These are phyloP conservation scores for Bradypodion pumilum DNA, from an alignment of 2,797 vertebrate genomes.

Conservation along the genomic window DNA sequence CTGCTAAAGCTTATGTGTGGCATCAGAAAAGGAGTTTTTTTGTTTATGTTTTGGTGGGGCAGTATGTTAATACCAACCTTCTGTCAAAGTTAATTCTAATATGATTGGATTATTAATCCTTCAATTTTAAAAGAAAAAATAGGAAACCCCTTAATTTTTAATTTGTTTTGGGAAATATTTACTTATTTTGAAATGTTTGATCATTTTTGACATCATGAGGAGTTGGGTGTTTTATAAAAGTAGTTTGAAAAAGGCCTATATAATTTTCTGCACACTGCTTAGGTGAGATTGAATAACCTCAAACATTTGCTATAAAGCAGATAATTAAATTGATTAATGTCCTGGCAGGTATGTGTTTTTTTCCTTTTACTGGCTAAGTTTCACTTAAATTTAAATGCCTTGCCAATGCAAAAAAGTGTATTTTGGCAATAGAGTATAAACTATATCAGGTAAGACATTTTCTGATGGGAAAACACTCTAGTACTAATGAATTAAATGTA, in stretches of 20 bases:
- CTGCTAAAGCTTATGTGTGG: conserved; percentile 20
- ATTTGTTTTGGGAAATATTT: conserved; percentile 21
- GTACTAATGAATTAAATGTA: conserved; percentile 20
- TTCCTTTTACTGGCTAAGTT: conserved; percentile 45
- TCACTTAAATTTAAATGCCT: conserved; percentile 43
- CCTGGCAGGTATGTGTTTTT: conserved; percentile 22
- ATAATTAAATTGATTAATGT: conserved; percentile 49
- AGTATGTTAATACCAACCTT: conserved; percentile 5
- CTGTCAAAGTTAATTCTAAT: neutral
- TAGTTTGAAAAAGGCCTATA: conserved; percentile 28
- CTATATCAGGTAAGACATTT: conserved; percentile 32
- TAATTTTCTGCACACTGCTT: conserved; percentile 42
- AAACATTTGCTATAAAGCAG: conserved; percentile 35
- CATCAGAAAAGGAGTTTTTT: conserved; percentile 4
- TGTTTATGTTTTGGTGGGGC: conserved; percentile 33
- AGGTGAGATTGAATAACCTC: neutral
- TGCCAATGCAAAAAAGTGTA: conserved; percentile 3
- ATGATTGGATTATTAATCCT: neutral
- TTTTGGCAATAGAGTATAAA: conserved; percentile 28
- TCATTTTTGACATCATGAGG: neutral
- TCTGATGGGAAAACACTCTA: conserved; percentile 9
- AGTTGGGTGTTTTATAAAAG: conserved; percentile 15
- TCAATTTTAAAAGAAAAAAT: neutral
- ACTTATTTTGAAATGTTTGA: neutral
- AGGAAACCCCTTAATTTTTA: conserved; percentile 17